Evolutionary conservation across 2,888 invertebrate genomes (phyloP).

Genomic region (Zelleria hepariella): DNA sequence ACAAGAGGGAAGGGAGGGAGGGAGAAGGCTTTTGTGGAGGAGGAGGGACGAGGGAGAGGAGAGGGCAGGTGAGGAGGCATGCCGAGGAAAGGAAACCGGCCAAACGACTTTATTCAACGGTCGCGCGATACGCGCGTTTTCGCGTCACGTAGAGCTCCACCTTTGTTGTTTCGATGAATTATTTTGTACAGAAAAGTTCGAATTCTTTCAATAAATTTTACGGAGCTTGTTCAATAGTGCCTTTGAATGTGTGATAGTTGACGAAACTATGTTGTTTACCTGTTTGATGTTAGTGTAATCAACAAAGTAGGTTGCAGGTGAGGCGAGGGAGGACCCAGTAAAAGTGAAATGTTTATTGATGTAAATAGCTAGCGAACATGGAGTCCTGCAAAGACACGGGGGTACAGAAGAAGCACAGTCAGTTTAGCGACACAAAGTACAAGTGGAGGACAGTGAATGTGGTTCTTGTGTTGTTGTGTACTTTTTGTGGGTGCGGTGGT

Average conservation of each 20-base stretch:
- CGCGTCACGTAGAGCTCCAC: slow-evolving; percentile 42
- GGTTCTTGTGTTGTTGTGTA: slow-evolving; percentile 16
- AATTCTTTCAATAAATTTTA: slow-evolving; percentile 18
- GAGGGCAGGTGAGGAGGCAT: slow-evolving; percentile 34
- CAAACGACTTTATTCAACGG: slow-evolving; percentile 68
- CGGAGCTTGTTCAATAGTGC: slow-evolving; percentile 8
- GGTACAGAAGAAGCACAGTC: slow-evolving; percentile 63
- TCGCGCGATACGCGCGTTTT: slow-evolving; percentile 55
- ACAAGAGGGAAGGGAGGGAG: slow-evolving; percentile 15
- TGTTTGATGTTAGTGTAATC: slow-evolving; percentile 41
- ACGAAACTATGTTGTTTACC: slow-evolving; percentile 23
- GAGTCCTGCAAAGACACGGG: slow-evolving; percentile 59
- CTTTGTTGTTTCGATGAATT: slow-evolving; percentile 62
- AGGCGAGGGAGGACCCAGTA: slow-evolving; percentile 35
- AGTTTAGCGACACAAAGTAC: slow-evolving; percentile 67
- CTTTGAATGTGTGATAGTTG: slow-evolving; percentile 17
- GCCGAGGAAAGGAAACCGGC: slow-evolving; percentile 44
- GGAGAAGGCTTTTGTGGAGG: slow-evolving; percentile 40
- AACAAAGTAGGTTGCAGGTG: slow-evolving; percentile 28
- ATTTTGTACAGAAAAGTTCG: slow-evolving; percentile 28
- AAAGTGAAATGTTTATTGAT: slow-evolving; percentile 59
- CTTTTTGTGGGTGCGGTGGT: slow-evolving; percentile 36
- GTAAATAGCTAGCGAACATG: slow-evolving; percentile 46
- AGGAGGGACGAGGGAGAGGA: slow-evolving; percentile 1
- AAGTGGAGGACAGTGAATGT: slow-evolving; percentile 64